Conservation (phyloP, 1,140 invertebrate genomes). For the Apocrypta bakeri region DNA sequence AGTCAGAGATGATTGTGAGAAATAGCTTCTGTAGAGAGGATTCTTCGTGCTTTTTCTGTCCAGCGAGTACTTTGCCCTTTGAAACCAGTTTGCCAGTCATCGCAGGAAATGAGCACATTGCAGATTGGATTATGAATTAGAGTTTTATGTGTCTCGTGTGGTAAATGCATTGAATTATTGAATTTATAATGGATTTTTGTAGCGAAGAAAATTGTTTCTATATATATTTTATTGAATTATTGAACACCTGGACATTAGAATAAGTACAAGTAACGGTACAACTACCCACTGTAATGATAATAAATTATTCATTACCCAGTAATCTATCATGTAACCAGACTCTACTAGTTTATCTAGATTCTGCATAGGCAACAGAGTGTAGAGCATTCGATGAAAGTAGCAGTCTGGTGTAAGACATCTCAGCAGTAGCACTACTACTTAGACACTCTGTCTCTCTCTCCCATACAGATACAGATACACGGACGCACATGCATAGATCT, state of each 20-base stretch:
- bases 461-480: neutral
- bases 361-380: neutral
- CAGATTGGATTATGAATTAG: neutral
- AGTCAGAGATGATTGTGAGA: neutral
- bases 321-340: neutral
- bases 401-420: neutral
- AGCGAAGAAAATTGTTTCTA: no score
- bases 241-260: neutral
- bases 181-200: neutral
- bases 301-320: neutral
- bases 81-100: neutral
- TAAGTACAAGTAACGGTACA: neutral
- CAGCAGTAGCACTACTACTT: neutral
- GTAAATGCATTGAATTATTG: neutral
- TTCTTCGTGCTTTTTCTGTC: neutral
- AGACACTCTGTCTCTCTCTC: no score
- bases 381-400: neutral
- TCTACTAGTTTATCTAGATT: neutral
- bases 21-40: neutral
- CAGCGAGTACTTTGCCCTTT: slow-evolving; percentile 1
- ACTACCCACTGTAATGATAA: neutral
- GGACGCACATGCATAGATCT: neutral
- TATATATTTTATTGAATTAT: neutral
- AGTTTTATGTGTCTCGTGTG: neutral
- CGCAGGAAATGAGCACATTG: neutral